Base-by-base conservation (phyloP, 2,113 vertebrate genomes). In the Prunella himalayana region DNA sequence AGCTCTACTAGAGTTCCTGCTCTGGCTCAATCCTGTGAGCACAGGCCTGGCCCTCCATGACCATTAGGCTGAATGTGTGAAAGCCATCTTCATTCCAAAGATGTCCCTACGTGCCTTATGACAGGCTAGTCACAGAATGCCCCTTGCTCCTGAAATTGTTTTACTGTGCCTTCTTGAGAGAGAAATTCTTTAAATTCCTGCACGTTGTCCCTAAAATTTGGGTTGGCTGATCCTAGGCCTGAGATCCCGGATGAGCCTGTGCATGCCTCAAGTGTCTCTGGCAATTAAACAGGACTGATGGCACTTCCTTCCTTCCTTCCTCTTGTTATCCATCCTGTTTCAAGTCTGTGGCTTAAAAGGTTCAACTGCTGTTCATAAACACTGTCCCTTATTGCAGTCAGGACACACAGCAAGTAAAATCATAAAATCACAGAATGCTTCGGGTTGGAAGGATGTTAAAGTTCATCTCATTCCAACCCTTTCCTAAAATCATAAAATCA, bases 1-100 rank as follows among this genome's bases (percentile, higher is more conserved):
- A 95, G 76, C 65, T 80, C 90, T 95, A 70, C 78, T 97, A 77
- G 64, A 95, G 90, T 96, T 96, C 86, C 95, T 96, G 86, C 96
- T 95, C 97, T 21, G 1, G 75, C 90, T 92, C 16, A 11, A 25
- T 80, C 30, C 24, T 64, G 7, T 70, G 90, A 71, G 76, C 80
- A 79, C 16, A 42, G 47, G 13, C 33, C 60, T 71, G 72, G 86
- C 69, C 28, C 31, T 86, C 3, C 0, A 72, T 15, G 65, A 1
- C 51, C 53, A 49, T 82, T 30, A 88, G 51, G 18, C 22, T 42
- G 23, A 70, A 65, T 25, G 31, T 92, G 96, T 85, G 71, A 95
- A 97, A 96, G 9, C 49, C 77, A 97, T 95, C 83, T 95, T 94
- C 83, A 85, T 94, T 86, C 83, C 88, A 84, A 64, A 82, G 35